phyloP scores from a whole-genome alignment of 2,888 invertebrate species.

The Phlogophora meticulosa region DNA sequence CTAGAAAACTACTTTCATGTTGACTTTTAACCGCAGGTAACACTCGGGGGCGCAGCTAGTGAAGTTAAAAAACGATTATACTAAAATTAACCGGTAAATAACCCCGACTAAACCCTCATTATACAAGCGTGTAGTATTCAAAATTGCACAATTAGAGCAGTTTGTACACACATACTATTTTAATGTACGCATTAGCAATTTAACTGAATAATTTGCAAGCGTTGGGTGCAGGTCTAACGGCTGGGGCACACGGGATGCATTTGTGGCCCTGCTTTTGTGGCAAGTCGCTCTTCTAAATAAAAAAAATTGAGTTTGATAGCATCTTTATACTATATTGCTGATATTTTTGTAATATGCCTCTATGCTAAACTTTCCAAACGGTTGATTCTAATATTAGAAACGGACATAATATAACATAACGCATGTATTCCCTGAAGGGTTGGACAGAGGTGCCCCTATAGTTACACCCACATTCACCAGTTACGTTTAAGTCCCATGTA shows the following conservation, averaged over 20 bases:
- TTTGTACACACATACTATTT: conserved; percentile 46
- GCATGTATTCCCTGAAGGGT: no score
- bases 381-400: no score
- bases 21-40: no score
- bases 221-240: conserved; percentile 22
- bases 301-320: neutral
- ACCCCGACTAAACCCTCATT: conserved; percentile 8
- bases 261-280: neutral
- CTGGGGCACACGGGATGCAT: conserved; percentile 16
- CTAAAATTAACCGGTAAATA: conserved; percentile 2
- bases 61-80: neutral
- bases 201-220: conserved; percentile 46
- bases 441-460: no score
- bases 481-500: no score
- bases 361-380: no score
- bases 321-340: neutral
- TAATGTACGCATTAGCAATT: conserved; percentile 43
- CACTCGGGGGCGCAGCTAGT: no score
- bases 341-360: no score
- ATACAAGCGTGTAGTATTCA: conserved; percentile 13
- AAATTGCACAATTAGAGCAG: conserved; percentile 45
- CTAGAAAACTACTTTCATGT: no score
- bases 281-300: no score
- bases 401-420: no score
- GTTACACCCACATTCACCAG: no score